Base-by-base conservation (phyloP, 2,113 vertebrate genomes). In the Cercopithecus mona region DNA sequence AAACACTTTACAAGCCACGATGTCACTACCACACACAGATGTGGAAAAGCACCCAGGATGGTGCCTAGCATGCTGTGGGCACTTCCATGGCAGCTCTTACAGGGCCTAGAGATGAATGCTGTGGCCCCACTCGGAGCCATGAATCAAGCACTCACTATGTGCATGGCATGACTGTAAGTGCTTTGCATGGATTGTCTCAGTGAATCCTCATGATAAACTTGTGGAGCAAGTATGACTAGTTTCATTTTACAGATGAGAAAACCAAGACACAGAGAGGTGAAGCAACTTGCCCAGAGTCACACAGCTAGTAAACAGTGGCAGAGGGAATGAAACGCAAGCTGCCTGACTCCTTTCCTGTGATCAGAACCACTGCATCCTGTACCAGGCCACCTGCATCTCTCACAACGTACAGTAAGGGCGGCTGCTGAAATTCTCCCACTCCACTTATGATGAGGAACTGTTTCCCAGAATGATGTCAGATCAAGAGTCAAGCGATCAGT, bases 381-480 rank as follows among this genome's bases (percentile, higher is more conserved):
- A 59, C 27, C 0, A 0, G 40, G 85, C n/a, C 40, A 6, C 50
- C 38, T 2, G 22, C 22, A 6, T 40, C 25, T 59, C 70, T 75
- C 38, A 25, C 12, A 27, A 22, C 0, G 0, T 5, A 38, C 17
- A 38, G 70, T 2, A 38, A 35, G 50, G 75, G 20, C 4, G 14
- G 13, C 5, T 13, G n/a, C 23, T 16, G n/a, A 14, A 4, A 10
- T 32, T 78, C 27, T 94, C 3, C 35, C 8, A 3, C 23, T 38
- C 18, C 4, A 7, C 14, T 38, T n/a, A 17, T 4, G 3, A 57
- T 0, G 4, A 38, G 10, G 5, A 20, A n/a, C 25, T 0, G 0
- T 64, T 70, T 72, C 43, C 76, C 4, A 11, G 78, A 61, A 30
- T 10, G 61, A 22, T 3, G 16, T 9, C n/a, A 73, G 57, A 11